Evolutionary conservation across 2,888 invertebrate species (phyloP).

Genomic region (Acrobasis repandana): DNA sequence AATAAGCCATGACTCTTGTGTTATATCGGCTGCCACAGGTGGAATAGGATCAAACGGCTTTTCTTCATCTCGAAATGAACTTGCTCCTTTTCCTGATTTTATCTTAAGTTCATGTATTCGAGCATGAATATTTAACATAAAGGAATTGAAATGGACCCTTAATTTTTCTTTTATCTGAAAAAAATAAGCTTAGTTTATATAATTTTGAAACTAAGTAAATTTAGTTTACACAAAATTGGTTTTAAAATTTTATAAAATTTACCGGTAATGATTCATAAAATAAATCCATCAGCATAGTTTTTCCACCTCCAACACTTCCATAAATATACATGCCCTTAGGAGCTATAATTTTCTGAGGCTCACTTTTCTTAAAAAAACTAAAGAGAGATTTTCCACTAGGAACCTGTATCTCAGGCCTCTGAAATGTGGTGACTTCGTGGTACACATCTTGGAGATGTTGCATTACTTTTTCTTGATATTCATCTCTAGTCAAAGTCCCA

Average conservation of each 20-base stretch:
- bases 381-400: constrained; percentile 51
- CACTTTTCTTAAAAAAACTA: constrained; percentile 61
- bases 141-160: constrained; percentile 97
- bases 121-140: constrained; percentile 97
- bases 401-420: constrained; percentile 54
- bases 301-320: constrained; percentile 97
- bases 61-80: constrained; percentile 70
- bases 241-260: constrained; percentile 36
- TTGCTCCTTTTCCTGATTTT: constrained; percentile 74
- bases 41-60: constrained; percentile 95
- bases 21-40: constrained; percentile 94
- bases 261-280: constrained; percentile 89
- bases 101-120: constrained; percentile 93
- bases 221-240: background rate
- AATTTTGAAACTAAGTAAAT: background rate
- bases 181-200: constrained; percentile 20
- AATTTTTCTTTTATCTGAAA: constrained; percentile 86
- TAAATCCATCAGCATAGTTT: constrained; percentile 99
- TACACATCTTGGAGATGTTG: constrained; percentile 87
- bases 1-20: constrained; percentile 93
- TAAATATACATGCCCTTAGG: constrained; percentile 94
- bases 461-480: constrained; percentile 88
- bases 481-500: constrained; percentile 85
- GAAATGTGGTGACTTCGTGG: constrained; percentile 83
- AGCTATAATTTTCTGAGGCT: constrained; percentile 71